phyloP scores from a whole-genome alignment of 2,888 invertebrate species.

The Drosophila emarginata region DNA sequence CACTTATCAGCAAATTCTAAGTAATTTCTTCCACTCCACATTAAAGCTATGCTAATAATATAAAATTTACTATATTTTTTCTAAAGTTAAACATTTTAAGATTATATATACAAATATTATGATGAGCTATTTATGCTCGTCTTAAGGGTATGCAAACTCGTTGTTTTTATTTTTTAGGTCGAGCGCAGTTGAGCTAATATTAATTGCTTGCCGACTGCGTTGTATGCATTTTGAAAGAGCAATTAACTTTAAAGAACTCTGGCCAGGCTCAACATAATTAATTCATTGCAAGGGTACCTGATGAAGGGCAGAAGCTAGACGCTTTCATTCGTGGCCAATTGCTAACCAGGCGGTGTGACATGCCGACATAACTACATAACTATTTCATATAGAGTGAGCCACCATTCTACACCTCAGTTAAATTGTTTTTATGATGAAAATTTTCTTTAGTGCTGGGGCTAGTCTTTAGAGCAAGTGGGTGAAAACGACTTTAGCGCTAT shows the following conservation, averaged over 20 bases:
- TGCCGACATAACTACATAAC: conserved; percentile 40
- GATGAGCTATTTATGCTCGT: background rate
- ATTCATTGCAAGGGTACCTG: conserved; percentile 39
- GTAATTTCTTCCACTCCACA: no score
- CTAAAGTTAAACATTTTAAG: background rate
- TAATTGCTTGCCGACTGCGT: conserved; percentile 16
- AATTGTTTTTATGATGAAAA: conserved; percentile 46
- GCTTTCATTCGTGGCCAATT: conserved; percentile 46
- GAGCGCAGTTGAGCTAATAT: conserved; percentile 1
- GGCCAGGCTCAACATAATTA: conserved; percentile 60
- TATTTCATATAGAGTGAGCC: conserved; percentile 39
- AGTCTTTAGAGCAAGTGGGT: conserved; percentile 44
- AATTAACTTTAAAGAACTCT: conserved; percentile 62
- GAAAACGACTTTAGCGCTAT: conserved; percentile 46
- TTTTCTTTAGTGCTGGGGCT: conserved; percentile 23
- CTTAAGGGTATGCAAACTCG: background rate
- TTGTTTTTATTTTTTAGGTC: conserved; percentile 8
- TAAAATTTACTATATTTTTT: background rate
- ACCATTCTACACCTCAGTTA: conserved; percentile 49
- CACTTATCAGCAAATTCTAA: no score
- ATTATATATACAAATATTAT: background rate
- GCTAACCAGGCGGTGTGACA: conserved; percentile 29
- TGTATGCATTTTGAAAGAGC: conserved; percentile 61
- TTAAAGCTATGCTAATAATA: no score
- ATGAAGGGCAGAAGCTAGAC: conserved; percentile 26